Evolutionary conservation across 2,888 invertebrate species (phyloP), one percentile per base, ranked within the genome.

Genomic region (Chymomyza fuscimana): DNA sequence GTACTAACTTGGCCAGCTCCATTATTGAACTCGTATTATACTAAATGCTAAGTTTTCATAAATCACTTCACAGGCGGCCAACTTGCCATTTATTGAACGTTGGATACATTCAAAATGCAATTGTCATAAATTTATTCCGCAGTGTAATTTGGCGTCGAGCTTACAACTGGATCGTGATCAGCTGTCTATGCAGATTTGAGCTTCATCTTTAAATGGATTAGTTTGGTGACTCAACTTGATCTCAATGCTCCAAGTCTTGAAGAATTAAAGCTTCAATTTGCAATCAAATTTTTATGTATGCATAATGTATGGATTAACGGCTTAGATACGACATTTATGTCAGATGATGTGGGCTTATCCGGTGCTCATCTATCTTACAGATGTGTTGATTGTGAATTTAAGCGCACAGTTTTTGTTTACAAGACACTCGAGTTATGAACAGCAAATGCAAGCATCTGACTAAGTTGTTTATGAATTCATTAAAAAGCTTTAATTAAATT

Each of bases 161-260:
- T 69, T 40, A 66, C 64, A 86, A 86, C 80, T 84, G 72, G 82
- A 70, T 86, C 87, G 87, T 84, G 82, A 81, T 82, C 74, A 65
- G 72, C 68, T 72, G 54, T 54, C 54, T 19, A 19, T 16, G 54
- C 54, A 54, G 22, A 19, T 10, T 19, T 54, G 54, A n/a, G 15
- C 10, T 22, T 19, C 22, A 54, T 19, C 22, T 19, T 3, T 5
- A 54, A 54, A 54, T 22, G 22, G 22, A 4, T 54, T 54, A 7
- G 12, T 12, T 46, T 46, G 32, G 40, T 46, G 40, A 12, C 4
- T 46, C 40, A 12, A 32, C 32, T 32, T 32, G 32, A 32, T 32
- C 32, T 5, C 7, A 32, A 32, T 32, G 32, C 32, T 32, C 32
- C 7, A 32, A 32, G 7, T 32, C 9, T 2, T 5, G 32, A 0